Evolutionary conservation across 1,140 invertebrate species (phyloP), one percentile per base, ranked within the genome.

Genomic region (Leptinotarsa undecemlineata): DNA sequence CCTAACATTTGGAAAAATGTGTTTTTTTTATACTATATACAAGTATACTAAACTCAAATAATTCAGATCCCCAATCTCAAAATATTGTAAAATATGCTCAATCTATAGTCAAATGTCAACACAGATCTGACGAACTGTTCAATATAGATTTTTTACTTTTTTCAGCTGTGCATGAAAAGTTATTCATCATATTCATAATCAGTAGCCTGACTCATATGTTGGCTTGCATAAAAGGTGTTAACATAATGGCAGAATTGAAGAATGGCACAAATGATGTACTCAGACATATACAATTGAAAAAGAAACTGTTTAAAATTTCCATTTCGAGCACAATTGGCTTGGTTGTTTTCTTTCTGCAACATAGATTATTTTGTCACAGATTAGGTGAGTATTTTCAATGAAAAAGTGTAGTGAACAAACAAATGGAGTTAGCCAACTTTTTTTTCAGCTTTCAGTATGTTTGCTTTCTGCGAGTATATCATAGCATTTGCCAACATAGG

Each of bases 161-260:
- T 92, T 73, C 86, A 96, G 95, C 94, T 81, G 87, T 96, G 67
- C 95, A 96, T 86, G 95, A 96, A 85, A 95, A 96, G 85, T 93
- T 97, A 81, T 97, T 97, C 86, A 94, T 97, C 79, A 88, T 92
- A 72, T 97, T 97, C 84, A 97, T 97, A 95, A 86, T 95, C 75
- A 92, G 92, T 74, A 95, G 94, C 47, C 85, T 96, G 72, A 89
- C 90, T 74, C 95, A 96, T 82, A 96, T 96, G 95, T 85, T 96
- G 77, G 90, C 89, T 68, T 88, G 88, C 73, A 88, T 91, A 76
- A 88, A 88, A 83, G 82, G 87, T 21, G 85, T 86, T 76, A 77
- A 79, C 75, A 71, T 72, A 61, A 78, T 82, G 63, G 85, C 81
- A 15, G 76, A 80, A 48, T 80, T 81, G 33, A 79, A 80, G 71